These are phyloP conservation scores for Pollenia labialis DNA, from an alignment of 2,888 invertebrate genomes.

Conservation along the genomic window DNA sequence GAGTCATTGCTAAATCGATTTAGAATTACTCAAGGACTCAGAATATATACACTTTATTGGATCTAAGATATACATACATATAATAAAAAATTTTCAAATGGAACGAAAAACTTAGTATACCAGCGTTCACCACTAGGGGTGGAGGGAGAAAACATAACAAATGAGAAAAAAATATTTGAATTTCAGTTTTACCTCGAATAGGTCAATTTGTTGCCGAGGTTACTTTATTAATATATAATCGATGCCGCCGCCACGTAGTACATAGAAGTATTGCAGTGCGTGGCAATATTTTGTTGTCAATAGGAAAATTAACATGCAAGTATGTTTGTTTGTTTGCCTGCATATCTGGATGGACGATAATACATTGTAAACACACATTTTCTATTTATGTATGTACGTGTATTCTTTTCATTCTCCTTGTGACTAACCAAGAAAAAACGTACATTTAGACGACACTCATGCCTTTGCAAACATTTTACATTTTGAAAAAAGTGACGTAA, in stretches of 20 bases:
- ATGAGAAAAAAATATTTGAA: neutral
- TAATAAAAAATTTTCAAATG: neutral
- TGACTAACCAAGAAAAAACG: constrained; percentile 11
- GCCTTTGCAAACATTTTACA: neutral
- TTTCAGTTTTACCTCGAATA: constrained; percentile 17
- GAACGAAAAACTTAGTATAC: neutral
- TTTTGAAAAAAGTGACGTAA: constrained; percentile 44
- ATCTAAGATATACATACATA: neutral
- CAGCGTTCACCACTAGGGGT: too few species aligned
- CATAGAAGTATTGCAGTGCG: constrained; percentile 50
- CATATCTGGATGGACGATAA: neutral
- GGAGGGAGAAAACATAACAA: neutral
- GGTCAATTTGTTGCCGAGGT: constrained; percentile 31
- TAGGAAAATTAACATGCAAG: constrained; percentile 20
- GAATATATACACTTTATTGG: too few species aligned
- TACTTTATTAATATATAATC: constrained; percentile 25
- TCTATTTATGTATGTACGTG: neutral
- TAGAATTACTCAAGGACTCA: too few species aligned
- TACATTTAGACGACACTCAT: constrained; percentile 24
- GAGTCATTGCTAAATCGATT: too few species aligned
- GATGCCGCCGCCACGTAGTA: constrained; percentile 74
- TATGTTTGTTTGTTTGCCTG: neutral
- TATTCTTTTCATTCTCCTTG: constrained; percentile 25
- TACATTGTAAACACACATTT: neutral
- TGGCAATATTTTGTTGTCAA: constrained; percentile 53